Base-by-base conservation (phyloP, 2,113 vertebrate species). In the Papio anubis region DNA sequence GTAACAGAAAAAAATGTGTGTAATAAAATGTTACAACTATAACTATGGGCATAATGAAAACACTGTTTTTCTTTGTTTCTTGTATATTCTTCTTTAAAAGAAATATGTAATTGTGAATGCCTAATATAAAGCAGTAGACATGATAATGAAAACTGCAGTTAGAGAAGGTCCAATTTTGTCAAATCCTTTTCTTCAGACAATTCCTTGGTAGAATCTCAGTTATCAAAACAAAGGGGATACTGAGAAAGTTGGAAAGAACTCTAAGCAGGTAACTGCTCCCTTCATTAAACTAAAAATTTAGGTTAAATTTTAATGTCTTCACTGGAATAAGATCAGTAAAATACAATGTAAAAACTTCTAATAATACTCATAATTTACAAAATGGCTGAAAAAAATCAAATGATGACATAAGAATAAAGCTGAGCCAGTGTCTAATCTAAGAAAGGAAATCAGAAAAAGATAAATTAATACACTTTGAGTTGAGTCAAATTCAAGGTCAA, bases 401-500 rank as follows among this genome's bases (percentile, higher is more conserved):
- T 76, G 68, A 40, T 70, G 38, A 75, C 30, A 72, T 0, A 21
- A n/a, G 25, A 20, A 70, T 78, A 93, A 84, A 95, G n/a, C 23
- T 61, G n/a, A 90, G 45, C 55, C 23, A 92, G 25, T 12, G 2
- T 52, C 94, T 76, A 80, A 97, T 87, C 5, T 66, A 86, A 59
- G 86, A 84, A n/a, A 94, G 32, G 40, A 94, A 87, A 84, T 43
- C 7, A 66, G 81, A 87, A 95, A 87, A 87, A 76, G 38, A 88
- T 38, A 70, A 43, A 70, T 38, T 27, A 61, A 10, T n/a, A 68
- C 50, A 20, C 73, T 73, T 6, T 90, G 8, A 79, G 40, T 12
- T 50, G 23, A 57, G 50, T 66, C 48, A 27, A 80, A 85, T 50
- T 89, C 48, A 32, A 90, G 21, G 27, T 48, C 12, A 50, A 12